Evolutionary conservation across 2,113 vertebrate species (phyloP).

Genomic region (Amia ocellicauda): DNA sequence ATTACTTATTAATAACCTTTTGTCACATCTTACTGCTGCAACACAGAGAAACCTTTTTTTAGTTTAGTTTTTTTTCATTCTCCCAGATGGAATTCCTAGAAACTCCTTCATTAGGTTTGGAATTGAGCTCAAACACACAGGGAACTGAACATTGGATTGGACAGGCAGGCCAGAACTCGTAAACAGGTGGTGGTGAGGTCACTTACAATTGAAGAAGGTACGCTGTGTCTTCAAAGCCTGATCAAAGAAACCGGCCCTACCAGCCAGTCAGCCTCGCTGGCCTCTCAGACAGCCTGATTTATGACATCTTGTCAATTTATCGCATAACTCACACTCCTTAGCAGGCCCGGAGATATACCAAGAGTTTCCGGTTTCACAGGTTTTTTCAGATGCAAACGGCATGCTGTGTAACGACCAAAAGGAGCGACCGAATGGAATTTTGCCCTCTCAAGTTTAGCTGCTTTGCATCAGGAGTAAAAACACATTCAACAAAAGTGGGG

Average conservation of each 20-base stretch:
- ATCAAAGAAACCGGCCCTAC: slow-evolving; percentile 76
- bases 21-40: no score
- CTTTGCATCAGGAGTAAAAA: no score
- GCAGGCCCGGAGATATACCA: slow-evolving; percentile 22
- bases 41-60: no score
- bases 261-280: slow-evolving; percentile 58
- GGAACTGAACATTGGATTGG: slow-evolving; percentile 40
- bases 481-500: no score
- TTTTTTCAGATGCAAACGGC: not conserved
- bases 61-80: no score
- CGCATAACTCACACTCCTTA: slow-evolving; percentile 43
- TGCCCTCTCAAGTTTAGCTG: no score
- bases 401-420: slow-evolving; percentile 1
- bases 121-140: slow-evolving; percentile 8
- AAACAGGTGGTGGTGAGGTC: slow-evolving; percentile 79
- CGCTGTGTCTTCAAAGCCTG: slow-evolving; percentile 67
- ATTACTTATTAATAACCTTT: no score
- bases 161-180: slow-evolving; percentile 73
- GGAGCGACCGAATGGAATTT: no score
- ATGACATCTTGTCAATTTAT: slow-evolving; percentile 52
- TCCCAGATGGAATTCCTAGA: no score
- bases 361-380: slow-evolving; percentile 18
- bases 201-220: slow-evolving; percentile 58
- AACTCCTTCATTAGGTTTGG: not conserved
- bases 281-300: slow-evolving; percentile 47